Base-by-base conservation (phyloP, 2,888 invertebrate species). In the Limnephilus marmoratus region DNA sequence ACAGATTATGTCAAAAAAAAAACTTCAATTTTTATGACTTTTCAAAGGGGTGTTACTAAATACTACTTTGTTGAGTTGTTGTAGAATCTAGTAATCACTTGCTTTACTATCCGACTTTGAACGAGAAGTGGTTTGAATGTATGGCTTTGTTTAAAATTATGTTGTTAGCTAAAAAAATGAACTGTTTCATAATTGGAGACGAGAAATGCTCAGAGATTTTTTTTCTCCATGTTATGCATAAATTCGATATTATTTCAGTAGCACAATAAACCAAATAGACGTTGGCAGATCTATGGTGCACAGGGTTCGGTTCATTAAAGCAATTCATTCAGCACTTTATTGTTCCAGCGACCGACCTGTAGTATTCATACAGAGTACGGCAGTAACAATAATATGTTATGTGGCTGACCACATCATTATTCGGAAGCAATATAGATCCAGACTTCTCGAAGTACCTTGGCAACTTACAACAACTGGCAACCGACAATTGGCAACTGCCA, bases 321-420 rank as follows among this genome's bases (percentile, higher is more conserved):
- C 37, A 83, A 24, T 41, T 83, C 82, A 68, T 68, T 83, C 82
- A 37, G 37, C 3, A 24, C 83, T 83, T 34, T 83, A 83, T 34
- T 83, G 83, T 83, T 83, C 12, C 34, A n/a, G 37, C 83, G 24
- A 37, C 1, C 24, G 24, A n/a, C 68, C 68, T 7, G 68, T 24
- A 68, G 9, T 31, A 29, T 29, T n/a, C 15, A 45, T 12, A 45
- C 49, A 49, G 15, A 49, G 68, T 68, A 68, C 68, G 68, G 68
- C 68, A 68, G 68, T 68, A 68, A 68, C 18, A 68, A 68, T 18
- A 68, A 45, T 45, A 45, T 24, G 68, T 68, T 68, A 4, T 68
- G 87, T 13, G 53, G 87, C n/a, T 68, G 83, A 90, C 90, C 90
- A 49, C 90, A 90, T 90, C 90, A 90, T 90, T 90, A 49, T 90